Evolutionary conservation across 1,140 invertebrate species (phyloP).

Genomic region (Piezodorus guildinii): DNA sequence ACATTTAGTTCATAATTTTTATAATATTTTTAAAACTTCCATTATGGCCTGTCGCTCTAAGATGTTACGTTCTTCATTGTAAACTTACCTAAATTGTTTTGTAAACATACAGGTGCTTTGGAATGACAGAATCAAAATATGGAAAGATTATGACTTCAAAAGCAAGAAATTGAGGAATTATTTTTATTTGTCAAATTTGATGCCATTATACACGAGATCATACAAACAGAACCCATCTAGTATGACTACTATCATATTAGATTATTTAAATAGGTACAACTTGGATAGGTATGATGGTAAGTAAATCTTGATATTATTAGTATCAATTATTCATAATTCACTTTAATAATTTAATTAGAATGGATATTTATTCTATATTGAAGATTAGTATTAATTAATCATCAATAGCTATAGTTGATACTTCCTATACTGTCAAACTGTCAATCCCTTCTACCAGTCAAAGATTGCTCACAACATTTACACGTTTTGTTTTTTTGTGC

Average conservation of each 20-base stretch:
- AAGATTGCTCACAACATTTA: too few species aligned
- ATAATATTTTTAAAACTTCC: too few species aligned
- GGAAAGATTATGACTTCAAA: constrained; percentile 75
- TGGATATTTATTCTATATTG: too few species aligned
- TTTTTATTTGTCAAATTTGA: constrained; percentile 75
- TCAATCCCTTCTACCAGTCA: too few species aligned
- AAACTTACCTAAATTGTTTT: too few species aligned
- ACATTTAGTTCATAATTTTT: too few species aligned
- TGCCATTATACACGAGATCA: constrained; percentile 71
- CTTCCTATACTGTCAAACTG: too few species aligned
- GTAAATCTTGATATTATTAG: background rate
- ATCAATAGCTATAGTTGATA: too few species aligned
- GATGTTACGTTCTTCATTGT: too few species aligned
- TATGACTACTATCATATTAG: constrained; percentile 11
- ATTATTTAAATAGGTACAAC: constrained; percentile 19
- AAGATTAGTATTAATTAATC: too few species aligned
- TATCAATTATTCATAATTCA: background rate
- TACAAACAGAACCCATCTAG: constrained; percentile 37
- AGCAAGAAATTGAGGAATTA: constrained; percentile 50
- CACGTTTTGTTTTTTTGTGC: too few species aligned
- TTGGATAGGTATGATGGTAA: constrained; percentile 20
- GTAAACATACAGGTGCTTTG: constrained; percentile 49
- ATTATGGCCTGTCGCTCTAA: too few species aligned
- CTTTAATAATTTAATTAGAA: background rate
- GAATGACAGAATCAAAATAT: constrained; percentile 72